Evolutionary conservation across 2,888 invertebrate species (phyloP).

Genomic region (Leptinotarsa rubiginosa): DNA sequence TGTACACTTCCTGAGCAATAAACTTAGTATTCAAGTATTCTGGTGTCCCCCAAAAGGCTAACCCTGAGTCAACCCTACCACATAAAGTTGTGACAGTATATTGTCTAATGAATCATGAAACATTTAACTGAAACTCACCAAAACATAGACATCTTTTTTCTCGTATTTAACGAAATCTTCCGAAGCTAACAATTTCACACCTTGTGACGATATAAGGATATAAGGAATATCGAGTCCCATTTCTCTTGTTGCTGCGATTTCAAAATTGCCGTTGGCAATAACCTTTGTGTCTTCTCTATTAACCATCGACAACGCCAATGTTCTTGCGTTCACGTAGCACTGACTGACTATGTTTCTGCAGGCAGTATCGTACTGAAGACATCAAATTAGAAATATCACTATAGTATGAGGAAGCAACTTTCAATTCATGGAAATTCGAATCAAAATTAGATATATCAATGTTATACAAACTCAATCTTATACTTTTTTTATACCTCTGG

Average conservation of each 20-base stretch:
- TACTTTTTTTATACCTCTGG: no score
- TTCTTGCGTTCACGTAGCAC: conserved; percentile 27
- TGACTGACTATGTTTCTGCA: conserved; percentile 13
- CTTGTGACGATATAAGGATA: conserved; percentile 26
- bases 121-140: conserved; percentile 31
- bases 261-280: conserved; percentile 16
- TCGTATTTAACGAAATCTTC: conserved; percentile 22
- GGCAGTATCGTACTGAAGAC: not conserved
- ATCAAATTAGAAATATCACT: not conserved
- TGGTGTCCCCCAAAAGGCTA: no score
- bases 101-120: not conserved
- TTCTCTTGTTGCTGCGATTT: conserved; percentile 26
- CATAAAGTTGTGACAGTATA: no score
- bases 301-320: conserved; percentile 18
- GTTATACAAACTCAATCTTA: no score
- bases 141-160: conserved; percentile 31
- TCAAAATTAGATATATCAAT: no score
- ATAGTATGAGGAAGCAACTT: no score
- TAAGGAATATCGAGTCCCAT: conserved; percentile 24
- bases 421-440: no score
- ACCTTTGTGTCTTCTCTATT: conserved; percentile 16
- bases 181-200: conserved; percentile 26
- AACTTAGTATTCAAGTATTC: no score
- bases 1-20: no score
- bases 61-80: no score